Conservation (phyloP, 1,140 invertebrate species). For the Delia radicum region DNA sequence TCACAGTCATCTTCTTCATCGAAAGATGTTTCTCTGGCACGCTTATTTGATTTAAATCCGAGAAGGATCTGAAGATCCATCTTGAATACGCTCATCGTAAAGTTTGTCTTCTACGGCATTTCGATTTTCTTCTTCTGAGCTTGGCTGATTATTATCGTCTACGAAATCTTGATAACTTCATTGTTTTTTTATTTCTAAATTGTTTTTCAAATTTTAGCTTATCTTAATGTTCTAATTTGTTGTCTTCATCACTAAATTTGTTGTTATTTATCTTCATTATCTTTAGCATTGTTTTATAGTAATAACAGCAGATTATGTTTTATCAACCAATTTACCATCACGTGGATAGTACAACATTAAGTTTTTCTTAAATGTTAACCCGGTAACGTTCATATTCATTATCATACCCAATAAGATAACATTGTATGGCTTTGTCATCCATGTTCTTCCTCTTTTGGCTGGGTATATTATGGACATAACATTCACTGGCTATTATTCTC, state of each 20-base stretch:
- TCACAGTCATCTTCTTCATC: not conserved
- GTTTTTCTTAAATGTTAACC: constrained; percentile 7
- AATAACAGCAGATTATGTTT: not conserved
- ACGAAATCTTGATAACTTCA: not conserved
- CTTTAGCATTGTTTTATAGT: not conserved
- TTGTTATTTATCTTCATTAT: not conserved
- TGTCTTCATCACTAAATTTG: not conserved
- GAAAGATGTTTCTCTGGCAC: not conserved
- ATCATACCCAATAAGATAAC: constrained; percentile 31
- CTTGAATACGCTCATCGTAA: not conserved
- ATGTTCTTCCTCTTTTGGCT: too few relatives aligned
- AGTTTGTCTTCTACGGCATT: not conserved
- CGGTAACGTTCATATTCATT: constrained; percentile 22
- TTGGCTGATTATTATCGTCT: not conserved
- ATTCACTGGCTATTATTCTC: too few relatives aligned
- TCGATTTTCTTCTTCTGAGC: not conserved
- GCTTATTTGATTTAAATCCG: not conserved
- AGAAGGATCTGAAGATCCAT: too few relatives aligned
- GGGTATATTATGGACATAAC: too few relatives aligned
- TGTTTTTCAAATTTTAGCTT: not conserved
- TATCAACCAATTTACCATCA: constrained; percentile 13
- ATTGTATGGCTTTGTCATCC: too few relatives aligned
- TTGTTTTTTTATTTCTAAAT: not conserved
- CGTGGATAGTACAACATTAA: not conserved
- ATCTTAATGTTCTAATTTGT: not conserved